Base-by-base conservation (phyloP, 1,140 invertebrate genomes). In the Heliconius hermathena region DNA sequence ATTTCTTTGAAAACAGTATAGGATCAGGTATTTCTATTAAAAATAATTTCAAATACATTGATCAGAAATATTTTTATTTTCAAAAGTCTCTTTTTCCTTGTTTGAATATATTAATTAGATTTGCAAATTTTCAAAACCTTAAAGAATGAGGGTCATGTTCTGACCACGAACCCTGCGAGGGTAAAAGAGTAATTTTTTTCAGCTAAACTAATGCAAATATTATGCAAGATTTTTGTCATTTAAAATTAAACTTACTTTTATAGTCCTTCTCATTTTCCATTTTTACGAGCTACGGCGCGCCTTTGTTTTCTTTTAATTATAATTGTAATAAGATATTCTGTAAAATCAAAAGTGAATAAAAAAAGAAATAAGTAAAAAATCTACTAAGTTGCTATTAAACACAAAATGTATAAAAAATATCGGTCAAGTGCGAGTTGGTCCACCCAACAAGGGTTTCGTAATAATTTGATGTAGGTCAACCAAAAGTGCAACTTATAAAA, bases 261-360 rank as follows among this genome's bases (percentile, higher is more conserved):
- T 57, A 57, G 54, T 57, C 54, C 54, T n/a, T 36, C 6, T 36
- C n/a, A 57, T 57, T 57, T 57, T 57, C 54, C n/a, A 29, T 26
- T 66, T 57, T 66, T 29, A 66, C 26, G 26, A 66, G 60, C 22
- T 13, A 11, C 26, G 22, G 11, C 1, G 60, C 13, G 60, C 60
- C 60, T 66, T 29, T 66, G 60, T 66, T 66, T 26, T 26, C 60
- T 66, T 66, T 66, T 66, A 66, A 66, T 66, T 66, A 66, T 66
- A 26, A 29, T 66, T 66, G 60, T 66, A 66, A 29, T 66, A 26
- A 66, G 22, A 26, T 29, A 66, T 66, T 29, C 60, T 66, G 26
- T 66, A 29, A 9, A 66, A 66, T 66, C 22, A 66, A 66, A 26
- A n/a, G 22, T 29, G 18, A 52, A 52, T 20, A 6, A 52, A 20